A percentile compares a stretch with the other conserved stretches of the same genome.
These are phyloP conservation scores for Stegostoma tigrinum DNA, from an alignment of 2,113 vertebrate genomes.

Conservation along the genomic window DNA sequence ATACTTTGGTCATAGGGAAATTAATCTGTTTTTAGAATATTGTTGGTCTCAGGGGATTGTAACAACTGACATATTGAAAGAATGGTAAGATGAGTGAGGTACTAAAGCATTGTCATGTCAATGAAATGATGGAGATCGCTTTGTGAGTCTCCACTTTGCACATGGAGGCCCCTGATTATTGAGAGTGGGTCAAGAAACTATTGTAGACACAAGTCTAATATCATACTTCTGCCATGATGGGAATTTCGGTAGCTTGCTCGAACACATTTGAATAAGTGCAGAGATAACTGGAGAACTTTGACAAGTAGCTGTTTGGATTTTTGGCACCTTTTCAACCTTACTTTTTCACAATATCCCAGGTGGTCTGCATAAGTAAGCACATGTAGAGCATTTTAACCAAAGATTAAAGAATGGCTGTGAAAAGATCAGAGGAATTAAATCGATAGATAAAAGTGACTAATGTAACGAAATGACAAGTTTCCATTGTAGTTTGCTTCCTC, in stretches of 20 bases:
- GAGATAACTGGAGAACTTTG: not conserved
- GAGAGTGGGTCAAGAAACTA: not conserved
- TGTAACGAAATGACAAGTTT: conserved; percentile 5
- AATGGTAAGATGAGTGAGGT: not conserved
- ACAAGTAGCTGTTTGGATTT: not conserved
- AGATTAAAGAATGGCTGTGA: not conserved
- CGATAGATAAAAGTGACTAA: conserved; percentile 28
- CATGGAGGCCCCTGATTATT: not conserved
- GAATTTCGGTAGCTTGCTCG: not conserved
- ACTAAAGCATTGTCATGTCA: not conserved
- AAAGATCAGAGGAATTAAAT: conserved; percentile 14
- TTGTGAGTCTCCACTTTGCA: not conserved
- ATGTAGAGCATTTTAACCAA: not conserved
- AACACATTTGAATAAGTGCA: not conserved
- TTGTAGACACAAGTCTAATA: not conserved
- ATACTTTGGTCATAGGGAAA: too few relatives aligned
- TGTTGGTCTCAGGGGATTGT: too few relatives aligned
- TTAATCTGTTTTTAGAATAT: too few relatives aligned
- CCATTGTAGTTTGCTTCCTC: not conserved
- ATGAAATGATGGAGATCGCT: not conserved
- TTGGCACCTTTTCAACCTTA: not conserved
- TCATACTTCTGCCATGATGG: not conserved
- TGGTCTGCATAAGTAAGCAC: not conserved
- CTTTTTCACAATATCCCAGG: not conserved
- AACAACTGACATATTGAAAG: too few relatives aligned